These are phyloP conservation scores for Zhuqinia jingwanae DNA, from an alignment of 2,888 invertebrate species.

Conservation along the genomic window DNA sequence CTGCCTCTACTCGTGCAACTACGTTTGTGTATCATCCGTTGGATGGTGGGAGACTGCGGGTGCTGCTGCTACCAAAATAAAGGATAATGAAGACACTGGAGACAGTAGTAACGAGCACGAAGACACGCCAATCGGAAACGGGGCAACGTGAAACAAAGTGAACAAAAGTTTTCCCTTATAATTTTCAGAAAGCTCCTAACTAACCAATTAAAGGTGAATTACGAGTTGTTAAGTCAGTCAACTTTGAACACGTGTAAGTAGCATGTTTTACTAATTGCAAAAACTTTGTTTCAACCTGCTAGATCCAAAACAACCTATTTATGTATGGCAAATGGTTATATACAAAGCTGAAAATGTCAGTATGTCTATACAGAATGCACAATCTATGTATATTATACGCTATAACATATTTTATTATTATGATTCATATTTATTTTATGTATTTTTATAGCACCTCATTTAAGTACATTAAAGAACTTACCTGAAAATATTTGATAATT, in stretches of 20 bases:
- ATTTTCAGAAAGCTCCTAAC: neutral
- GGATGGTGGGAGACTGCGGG: neutral
- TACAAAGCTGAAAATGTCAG: too few species aligned
- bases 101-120: neutral
- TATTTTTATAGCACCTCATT: neutral
- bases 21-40: conserved; percentile 8
- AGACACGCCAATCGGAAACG: neutral
- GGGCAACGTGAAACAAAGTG: neutral
- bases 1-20: conserved; percentile 41
- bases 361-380: too few species aligned
- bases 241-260: neutral
- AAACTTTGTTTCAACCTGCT: too few species aligned
- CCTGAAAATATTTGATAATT: conserved; percentile 90
- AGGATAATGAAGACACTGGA: neutral
- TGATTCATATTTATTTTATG: neutral
- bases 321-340: too few species aligned
- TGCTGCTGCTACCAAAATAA: neutral
- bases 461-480: conserved; percentile 80
- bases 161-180: neutral
- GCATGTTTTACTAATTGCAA: neutral
- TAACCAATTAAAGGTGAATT: neutral
- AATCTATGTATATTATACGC: too few species aligned
- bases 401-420: too few species aligned
- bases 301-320: too few species aligned
- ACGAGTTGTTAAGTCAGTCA: too few species aligned